phyloP scores from a whole-genome alignment of 2,797 vertebrate species.

The Babyrousa celebensis region DNA sequence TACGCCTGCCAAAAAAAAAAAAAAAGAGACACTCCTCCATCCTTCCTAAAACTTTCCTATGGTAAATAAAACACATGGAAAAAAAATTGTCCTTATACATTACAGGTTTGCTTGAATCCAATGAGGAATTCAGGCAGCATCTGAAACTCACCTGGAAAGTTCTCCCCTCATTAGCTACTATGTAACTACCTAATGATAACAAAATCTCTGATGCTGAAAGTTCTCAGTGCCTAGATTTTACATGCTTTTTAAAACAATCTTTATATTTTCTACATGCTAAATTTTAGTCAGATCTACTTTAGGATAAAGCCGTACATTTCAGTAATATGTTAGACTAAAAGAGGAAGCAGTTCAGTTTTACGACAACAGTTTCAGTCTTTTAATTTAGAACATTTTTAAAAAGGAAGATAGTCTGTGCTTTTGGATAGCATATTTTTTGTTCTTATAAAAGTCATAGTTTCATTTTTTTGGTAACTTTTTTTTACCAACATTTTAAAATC shows the following conservation, averaged over 20 bases:
- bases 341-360: conserved; percentile 20
- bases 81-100: background rate
- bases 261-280: background rate
- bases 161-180: background rate
- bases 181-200: background rate
- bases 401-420: background rate
- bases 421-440: conserved; percentile 14
- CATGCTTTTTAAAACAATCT: background rate
- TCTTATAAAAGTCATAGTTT: conserved; percentile 43
- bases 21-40: background rate
- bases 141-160: background rate
- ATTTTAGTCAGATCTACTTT: conserved; percentile 1
- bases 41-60: background rate
- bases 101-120: conserved; percentile 46
- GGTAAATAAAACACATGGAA: background rate
- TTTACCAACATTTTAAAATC: no score
- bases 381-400: conserved; percentile 59
- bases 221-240: background rate
- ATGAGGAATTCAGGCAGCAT: background rate
- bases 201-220: background rate
- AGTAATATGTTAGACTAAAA: background rate
- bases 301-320: conserved; percentile 51
- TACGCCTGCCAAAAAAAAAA: background rate
- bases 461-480: background rate
- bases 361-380: conserved; percentile 34